Evolutionary conservation across 2,888 invertebrate species (phyloP).

Genomic region (Chrysolina americana): DNA sequence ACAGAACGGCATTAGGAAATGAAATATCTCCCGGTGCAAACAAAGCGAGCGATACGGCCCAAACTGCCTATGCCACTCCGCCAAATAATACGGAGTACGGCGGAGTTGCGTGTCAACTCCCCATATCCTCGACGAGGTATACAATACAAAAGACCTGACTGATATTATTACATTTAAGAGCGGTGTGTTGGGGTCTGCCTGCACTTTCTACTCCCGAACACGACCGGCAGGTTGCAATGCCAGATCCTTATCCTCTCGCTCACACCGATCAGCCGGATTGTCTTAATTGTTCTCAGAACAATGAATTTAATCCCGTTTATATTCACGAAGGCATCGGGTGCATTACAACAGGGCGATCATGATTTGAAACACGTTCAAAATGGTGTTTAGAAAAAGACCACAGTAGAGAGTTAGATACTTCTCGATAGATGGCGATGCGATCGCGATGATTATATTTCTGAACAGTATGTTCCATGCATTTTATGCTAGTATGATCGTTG

Average conservation of each 20-base stretch:
- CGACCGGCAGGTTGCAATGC: constrained; percentile 36
- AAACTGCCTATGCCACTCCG: constrained; percentile 8
- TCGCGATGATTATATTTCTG: too few species aligned
- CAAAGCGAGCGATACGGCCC: background rate
- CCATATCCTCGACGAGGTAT: constrained; percentile 60
- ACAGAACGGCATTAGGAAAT: background rate
- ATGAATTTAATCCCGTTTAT: constrained; percentile 24
- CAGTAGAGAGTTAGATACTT: too few species aligned
- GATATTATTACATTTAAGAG: constrained; percentile 66
- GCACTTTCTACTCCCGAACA: background rate
- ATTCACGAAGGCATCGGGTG: background rate
- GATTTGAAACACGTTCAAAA: too few species aligned
- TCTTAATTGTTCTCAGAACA: constrained; percentile 40
- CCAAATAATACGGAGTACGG: constrained; percentile 42
- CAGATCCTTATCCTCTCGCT: constrained; percentile 41
- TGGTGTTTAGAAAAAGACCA: too few species aligned
- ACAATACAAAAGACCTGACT: constrained; percentile 65
- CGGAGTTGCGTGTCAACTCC: constrained; percentile 59
- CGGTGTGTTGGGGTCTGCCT: constrained; percentile 48
- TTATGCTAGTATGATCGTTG: too few species aligned
- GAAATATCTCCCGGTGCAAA: background rate
- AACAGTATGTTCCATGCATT: too few species aligned
- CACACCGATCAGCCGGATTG: constrained; percentile 37
- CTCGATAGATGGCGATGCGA: too few species aligned
- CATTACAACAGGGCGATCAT: background rate